Evolutionary conservation across 1,140 invertebrate genomes (phyloP).

Genomic region (Oscheius sp.): DNA sequence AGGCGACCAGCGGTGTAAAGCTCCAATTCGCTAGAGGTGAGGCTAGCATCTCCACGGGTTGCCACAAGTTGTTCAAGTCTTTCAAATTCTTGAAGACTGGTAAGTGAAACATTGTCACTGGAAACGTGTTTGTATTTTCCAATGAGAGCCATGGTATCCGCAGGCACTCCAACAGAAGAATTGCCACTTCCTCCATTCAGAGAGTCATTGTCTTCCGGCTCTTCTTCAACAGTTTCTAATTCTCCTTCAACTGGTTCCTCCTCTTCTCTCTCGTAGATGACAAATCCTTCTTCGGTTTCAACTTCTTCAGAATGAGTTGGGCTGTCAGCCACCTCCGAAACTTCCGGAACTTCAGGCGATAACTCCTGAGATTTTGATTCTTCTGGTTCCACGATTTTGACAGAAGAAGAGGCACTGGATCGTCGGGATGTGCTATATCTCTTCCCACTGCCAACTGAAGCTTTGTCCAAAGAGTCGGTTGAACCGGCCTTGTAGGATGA

Average conservation of each 20-base stretch:
- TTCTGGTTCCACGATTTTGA: too few relatives aligned
- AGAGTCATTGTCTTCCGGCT: constrained; percentile 45
- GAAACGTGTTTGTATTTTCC: constrained; percentile 42
- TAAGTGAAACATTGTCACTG: constrained; percentile 47
- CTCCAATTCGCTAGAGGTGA: constrained; percentile 39
- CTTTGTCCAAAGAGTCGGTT: constrained; percentile 5
- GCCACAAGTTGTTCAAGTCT: constrained; percentile 46
- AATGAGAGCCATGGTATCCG: constrained; percentile 5
- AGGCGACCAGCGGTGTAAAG: constrained; percentile 27
- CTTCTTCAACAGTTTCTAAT: constrained; percentile 45
- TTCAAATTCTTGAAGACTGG: constrained; percentile 53
- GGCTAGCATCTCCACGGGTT: constrained; percentile 30
- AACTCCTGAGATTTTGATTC: neutral
- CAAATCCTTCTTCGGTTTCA: constrained; percentile 25
- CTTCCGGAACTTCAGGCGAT: neutral
- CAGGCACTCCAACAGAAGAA: constrained; percentile 8
- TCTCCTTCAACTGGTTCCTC: constrained; percentile 40
- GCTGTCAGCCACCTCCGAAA: neutral
- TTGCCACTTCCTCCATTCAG: constrained; percentile 31
- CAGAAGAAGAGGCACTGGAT: constrained; percentile 14
- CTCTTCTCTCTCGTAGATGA: constrained; percentile 24
- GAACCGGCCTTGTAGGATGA: neutral
- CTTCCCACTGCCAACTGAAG: constrained; percentile 23
- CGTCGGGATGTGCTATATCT: neutral
- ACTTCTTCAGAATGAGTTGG: neutral